Evolutionary conservation across 2,113 vertebrate genomes (phyloP).

Genomic region (Platichthys flesus): DNA sequence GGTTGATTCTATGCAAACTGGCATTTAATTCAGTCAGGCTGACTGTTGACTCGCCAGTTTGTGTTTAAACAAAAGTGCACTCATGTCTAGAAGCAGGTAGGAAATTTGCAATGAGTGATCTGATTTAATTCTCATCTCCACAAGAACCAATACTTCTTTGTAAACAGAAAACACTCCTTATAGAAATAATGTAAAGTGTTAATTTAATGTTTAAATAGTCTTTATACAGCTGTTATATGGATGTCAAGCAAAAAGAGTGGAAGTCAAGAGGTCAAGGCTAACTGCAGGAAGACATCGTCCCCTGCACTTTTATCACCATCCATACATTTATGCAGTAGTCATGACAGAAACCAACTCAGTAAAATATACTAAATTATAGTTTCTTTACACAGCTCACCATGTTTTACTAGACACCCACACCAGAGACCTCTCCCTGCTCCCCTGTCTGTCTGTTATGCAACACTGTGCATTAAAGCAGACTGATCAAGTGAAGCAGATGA

Average conservation of each 20-base stretch:
- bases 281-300: conserved; percentile 21
- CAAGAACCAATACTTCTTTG: not conserved
- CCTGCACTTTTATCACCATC: conserved; percentile 10
- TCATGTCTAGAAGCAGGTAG: conserved; percentile 19
- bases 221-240: not conserved
- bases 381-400: conserved; percentile 15
- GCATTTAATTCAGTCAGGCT: conserved; percentile 49
- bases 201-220: not conserved
- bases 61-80: conserved; percentile 11
- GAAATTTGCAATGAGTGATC: conserved; percentile 14
- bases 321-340: conserved; percentile 1
- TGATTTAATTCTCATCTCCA: conserved; percentile 16
- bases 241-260: not conserved
- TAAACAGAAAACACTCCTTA: not conserved
- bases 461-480: conserved; percentile 15
- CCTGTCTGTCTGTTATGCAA: conserved; percentile 25
- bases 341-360: conserved; percentile 9
- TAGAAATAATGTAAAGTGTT: not conserved
- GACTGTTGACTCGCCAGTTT: conserved; percentile 11
- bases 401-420: conserved; percentile 16
- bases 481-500: conserved; percentile 21
- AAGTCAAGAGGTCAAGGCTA: not conserved
- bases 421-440: conserved; percentile 2
- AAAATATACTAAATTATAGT: not conserved
- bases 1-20: conserved; percentile 63